Evolutionary conservation across 2,797 vertebrate species (phyloP).

Genomic region (Euphonia xanthogaster): DNA sequence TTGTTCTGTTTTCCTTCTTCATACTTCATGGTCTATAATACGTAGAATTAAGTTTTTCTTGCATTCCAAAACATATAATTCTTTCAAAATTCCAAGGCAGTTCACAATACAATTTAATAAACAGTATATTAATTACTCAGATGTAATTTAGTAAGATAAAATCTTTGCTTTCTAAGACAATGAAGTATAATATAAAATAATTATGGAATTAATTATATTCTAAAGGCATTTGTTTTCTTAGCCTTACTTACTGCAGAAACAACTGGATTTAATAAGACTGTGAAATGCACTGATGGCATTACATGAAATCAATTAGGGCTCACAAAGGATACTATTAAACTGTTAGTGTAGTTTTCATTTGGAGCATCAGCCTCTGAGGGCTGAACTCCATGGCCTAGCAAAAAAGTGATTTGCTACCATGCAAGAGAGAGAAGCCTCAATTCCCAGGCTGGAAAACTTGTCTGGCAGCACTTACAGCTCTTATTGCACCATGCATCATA

Average conservation of each 20-base stretch:
- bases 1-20: not conserved
- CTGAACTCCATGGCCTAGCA: not conserved
- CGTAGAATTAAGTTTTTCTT: not conserved
- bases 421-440: not conserved
- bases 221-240: conserved; percentile 62
- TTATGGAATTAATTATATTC: conserved; percentile 72
- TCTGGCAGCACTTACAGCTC: not conserved
- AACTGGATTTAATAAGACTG: conserved; percentile 62
- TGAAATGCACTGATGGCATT: conserved; percentile 64
- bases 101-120: not conserved
- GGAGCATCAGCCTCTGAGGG: conserved; percentile 14
- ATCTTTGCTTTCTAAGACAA: conserved; percentile 65
- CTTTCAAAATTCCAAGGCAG: not conserved
- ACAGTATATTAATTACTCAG: conserved; percentile 53
- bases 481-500: not conserved
- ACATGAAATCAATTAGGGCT: conserved; percentile 66
- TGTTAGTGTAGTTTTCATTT: conserved; percentile 43
- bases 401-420: not conserved
- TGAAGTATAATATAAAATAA: conserved; percentile 67
- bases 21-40: not conserved
- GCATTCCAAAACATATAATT: not conserved
- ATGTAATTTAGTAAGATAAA: conserved; percentile 65
- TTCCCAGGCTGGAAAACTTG: not conserved
- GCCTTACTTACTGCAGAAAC: conserved; percentile 60
- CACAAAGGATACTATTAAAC: conserved; percentile 59